A percentile compares a stretch with the other conserved stretches of the same genome.
Conservation (phyloP, 2,113 vertebrate species). For the Peromyscus polionotus region DNA sequence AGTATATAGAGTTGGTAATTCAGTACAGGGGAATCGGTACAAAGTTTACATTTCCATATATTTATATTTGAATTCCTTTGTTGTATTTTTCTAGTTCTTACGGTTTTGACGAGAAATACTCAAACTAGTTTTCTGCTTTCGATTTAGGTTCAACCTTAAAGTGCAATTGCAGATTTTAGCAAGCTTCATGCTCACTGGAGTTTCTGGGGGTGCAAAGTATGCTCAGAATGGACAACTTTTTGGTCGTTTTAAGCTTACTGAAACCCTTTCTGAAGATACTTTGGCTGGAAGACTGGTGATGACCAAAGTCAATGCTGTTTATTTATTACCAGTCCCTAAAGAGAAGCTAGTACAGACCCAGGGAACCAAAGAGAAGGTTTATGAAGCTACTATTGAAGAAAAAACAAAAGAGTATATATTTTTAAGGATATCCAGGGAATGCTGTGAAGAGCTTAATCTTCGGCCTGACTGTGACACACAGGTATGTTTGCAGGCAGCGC, state of each 20-base stretch:
- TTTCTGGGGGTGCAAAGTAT: constrained; percentile 98
- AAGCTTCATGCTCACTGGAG: constrained; percentile 99
- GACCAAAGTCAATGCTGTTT: constrained; percentile 99
- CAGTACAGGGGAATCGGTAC: not conserved
- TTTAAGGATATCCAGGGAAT: constrained; percentile 97
- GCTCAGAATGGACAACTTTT: constrained; percentile 99
- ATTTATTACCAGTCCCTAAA: constrained; percentile 94
- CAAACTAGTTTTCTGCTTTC: constrained; percentile 75
- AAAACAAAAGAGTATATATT: constrained; percentile 99
- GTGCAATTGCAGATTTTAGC: constrained; percentile 98
- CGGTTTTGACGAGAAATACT: constrained; percentile 57
- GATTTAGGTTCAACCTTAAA: constrained; percentile 98
- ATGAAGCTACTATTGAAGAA: constrained; percentile 98
- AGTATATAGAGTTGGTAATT: not conserved
- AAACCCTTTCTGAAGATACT: constrained; percentile 99
- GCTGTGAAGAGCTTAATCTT: constrained; percentile 96
- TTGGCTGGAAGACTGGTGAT: constrained; percentile 98
- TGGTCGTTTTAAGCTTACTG: constrained; percentile 98
- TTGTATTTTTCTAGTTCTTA: constrained; percentile 36
- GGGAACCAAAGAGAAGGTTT: constrained; percentile 98
- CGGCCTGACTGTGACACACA: constrained; percentile 95
- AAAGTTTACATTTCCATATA: not conserved
- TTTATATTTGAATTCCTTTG: constrained; percentile 38
- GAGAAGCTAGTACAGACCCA: constrained; percentile 92
- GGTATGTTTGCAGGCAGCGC: constrained; percentile 84